phyloP scores from a whole-genome alignment of 1,140 invertebrate species.

The Homarus americanus region DNA sequence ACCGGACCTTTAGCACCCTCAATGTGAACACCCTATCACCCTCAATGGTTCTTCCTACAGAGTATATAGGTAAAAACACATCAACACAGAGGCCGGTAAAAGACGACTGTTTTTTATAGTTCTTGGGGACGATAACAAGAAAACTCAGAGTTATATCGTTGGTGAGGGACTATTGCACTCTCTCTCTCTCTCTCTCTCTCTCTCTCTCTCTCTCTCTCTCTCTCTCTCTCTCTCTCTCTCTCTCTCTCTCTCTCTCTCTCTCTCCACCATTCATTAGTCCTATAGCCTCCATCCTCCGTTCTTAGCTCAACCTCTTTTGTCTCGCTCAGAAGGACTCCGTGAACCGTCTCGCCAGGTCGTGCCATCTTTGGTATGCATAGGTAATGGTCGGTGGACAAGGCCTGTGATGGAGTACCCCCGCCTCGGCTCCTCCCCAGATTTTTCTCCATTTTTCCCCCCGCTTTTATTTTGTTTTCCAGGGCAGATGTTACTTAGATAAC shows the following conservation, averaged over 20 bases:
- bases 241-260: background rate
- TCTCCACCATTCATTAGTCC: background rate
- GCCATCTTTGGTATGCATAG: constrained; percentile 16
- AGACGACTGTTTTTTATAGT: too few relatives aligned
- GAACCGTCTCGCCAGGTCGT: background rate
- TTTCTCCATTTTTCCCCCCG: background rate
- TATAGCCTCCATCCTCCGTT: background rate
- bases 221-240: background rate
- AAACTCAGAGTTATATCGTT: too few relatives aligned
- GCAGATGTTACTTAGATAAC: background rate
- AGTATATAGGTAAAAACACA: too few relatives aligned
- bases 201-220: background rate
- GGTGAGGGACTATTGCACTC: too few relatives aligned
- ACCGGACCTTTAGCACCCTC: too few relatives aligned
- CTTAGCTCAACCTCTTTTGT: background rate
- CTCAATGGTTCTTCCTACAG: too few relatives aligned
- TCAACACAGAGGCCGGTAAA: too few relatives aligned
- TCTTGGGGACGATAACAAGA: too few relatives aligned
- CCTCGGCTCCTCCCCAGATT: background rate
- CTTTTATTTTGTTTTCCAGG: background rate
- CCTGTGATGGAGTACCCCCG: background rate
- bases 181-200: background rate
- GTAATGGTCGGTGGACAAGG: background rate
- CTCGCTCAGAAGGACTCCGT: background rate
- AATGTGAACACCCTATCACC: too few relatives aligned